phyloP scores from a whole-genome alignment of 2,113 vertebrate species.

The Regulus satrapa region DNA sequence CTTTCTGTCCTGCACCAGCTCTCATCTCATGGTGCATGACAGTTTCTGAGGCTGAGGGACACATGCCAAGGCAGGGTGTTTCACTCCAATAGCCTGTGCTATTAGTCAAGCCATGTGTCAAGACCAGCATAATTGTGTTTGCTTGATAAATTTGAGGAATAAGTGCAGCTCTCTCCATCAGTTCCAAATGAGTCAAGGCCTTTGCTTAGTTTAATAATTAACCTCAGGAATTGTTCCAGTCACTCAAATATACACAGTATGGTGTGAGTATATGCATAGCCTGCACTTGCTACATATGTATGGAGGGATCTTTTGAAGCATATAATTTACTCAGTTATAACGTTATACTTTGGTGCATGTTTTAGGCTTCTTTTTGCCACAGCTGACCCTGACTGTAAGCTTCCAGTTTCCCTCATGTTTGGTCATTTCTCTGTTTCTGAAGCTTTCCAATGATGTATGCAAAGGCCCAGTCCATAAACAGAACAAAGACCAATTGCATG shows the following conservation, averaged over 20 bases:
- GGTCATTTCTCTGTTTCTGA: neutral
- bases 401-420: neutral
- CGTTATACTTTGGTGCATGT: neutral
- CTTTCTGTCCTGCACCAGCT: neutral
- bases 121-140: constrained; percentile 3
- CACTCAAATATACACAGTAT: neutral
- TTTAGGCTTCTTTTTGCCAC: neutral
- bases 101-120: neutral
- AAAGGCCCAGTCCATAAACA: neutral
- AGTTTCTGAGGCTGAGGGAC: neutral
- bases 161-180: neutral
- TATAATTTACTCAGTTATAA: constrained; percentile 27
- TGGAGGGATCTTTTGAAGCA: constrained; percentile 16
- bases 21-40: neutral
- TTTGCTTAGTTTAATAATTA: constrained; percentile 51
- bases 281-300: neutral
- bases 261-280: neutral
- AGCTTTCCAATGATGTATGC: neutral
- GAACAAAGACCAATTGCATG: neutral
- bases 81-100: neutral
- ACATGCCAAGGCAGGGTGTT: neutral
- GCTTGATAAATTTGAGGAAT: neutral
- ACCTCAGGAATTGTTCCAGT: constrained; percentile 32
- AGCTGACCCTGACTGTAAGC: neutral
- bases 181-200: neutral